Conservation (phyloP, 2,797 vertebrate genomes). For the Scomberomorus guttatus region DNA sequence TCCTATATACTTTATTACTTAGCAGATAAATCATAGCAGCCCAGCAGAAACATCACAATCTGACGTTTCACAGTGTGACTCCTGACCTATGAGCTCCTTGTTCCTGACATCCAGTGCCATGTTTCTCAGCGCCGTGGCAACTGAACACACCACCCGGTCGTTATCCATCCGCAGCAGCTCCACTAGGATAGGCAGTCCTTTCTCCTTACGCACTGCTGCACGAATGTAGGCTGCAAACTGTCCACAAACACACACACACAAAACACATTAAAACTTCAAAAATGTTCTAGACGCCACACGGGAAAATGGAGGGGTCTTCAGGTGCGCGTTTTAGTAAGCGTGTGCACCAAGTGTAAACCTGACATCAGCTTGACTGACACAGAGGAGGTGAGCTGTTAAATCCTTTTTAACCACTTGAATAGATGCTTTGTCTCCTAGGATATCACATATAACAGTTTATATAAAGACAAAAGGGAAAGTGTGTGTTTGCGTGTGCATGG, state of each 20-base stretch:
- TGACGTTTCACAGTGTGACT: conserved; percentile 5
- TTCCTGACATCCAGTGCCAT: conserved; percentile 97
- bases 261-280: conserved; percentile 45
- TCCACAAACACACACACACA: conserved; percentile 16
- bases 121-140: conserved; percentile 96
- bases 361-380: conserved; percentile 17
- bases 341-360: conserved; percentile 35
- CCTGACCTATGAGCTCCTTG: conserved; percentile 97
- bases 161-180: conserved; percentile 98
- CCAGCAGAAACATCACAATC: not conserved
- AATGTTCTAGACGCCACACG: not conserved
- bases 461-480: not conserved
- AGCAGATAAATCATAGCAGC: not conserved
- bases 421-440: conserved; percentile 17
- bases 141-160: conserved; percentile 96
- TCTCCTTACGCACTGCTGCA: conserved; percentile 96
- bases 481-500: not conserved
- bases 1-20: not conserved
- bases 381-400: conserved; percentile 46
- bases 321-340: not conserved
- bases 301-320: conserved; percentile 13
- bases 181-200: conserved; percentile 97
- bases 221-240: conserved; percentile 98
- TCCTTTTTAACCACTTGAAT: conserved; percentile 39
- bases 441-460: conserved; percentile 6